phyloP scores from a whole-genome alignment of 2,888 invertebrate species.

The Marronus borbonicus region DNA sequence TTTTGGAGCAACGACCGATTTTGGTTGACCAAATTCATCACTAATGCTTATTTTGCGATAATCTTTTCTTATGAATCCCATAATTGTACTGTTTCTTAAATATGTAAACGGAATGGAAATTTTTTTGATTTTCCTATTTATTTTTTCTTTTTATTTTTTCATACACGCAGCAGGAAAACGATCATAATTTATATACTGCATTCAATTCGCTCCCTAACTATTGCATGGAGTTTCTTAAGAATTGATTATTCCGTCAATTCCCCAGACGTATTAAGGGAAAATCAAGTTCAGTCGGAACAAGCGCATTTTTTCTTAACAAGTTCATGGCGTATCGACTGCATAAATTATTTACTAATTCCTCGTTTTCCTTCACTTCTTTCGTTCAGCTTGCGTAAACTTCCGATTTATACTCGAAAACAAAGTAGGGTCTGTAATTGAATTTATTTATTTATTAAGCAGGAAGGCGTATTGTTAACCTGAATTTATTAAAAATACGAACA shows the following conservation, averaged over 20 bases:
- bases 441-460: slow-evolving; percentile 32
- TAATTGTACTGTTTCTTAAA: too few relatives aligned
- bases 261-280: background rate
- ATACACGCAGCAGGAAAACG: too few relatives aligned
- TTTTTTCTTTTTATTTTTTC: too few relatives aligned
- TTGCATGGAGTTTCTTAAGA: background rate
- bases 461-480: slow-evolving; percentile 15
- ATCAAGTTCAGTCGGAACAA: background rate
- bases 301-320: slow-evolving; percentile 21
- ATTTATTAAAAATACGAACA: slow-evolving; percentile 12
- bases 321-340: slow-evolving; percentile 6
- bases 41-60: too few relatives aligned
- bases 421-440: slow-evolving; percentile 24
- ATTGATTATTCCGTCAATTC: background rate
- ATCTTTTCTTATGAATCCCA: too few relatives aligned
- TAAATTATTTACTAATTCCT: slow-evolving; percentile 28
- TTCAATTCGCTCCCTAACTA: too few relatives aligned
- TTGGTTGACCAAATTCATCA: too few relatives aligned
- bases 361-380: slow-evolving; percentile 12
- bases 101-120: too few relatives aligned
- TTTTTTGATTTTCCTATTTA: too few relatives aligned
- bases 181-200: too few relatives aligned
- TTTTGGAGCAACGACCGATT: too few relatives aligned
- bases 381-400: slow-evolving; percentile 30
- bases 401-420: slow-evolving; percentile 25